Evolutionary conservation across 2,113 vertebrate genomes (phyloP).

Genomic region (Hemiscyllium ocellatum): DNA sequence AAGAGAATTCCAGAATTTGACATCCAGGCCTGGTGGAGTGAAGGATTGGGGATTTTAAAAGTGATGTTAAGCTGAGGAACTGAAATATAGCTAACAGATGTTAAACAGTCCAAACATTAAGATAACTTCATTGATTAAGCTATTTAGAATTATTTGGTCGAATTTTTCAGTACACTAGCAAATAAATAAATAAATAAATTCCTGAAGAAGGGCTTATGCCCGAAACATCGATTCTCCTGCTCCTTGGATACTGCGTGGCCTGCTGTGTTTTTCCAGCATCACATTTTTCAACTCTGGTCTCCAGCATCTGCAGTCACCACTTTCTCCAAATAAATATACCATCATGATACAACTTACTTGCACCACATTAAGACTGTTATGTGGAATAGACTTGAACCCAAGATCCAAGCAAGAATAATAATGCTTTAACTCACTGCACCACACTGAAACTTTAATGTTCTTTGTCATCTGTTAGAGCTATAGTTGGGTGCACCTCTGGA

Average conservation of each 20-base stretch:
- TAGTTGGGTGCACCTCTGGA: background rate
- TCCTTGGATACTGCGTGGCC: no score
- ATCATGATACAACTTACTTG: background rate
- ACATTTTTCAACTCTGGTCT: no score
- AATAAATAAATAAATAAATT: background rate
- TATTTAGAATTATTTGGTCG: background rate
- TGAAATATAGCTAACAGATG: background rate
- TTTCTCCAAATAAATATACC: background rate
- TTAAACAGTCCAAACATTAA: background rate
- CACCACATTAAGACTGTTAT: background rate
- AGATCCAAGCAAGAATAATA: background rate
- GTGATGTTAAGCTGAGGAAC: background rate
- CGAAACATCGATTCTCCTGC: no score
- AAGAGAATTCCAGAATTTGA: background rate
- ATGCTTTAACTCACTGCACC: background rate
- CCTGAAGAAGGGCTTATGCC: no score
- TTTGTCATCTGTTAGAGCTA: background rate
- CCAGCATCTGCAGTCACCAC: no score
- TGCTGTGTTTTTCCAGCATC: no score
- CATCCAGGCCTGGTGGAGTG: background rate
- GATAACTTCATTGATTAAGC: background rate
- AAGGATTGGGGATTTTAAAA: background rate
- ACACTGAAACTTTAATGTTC: background rate
- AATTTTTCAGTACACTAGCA: background rate
- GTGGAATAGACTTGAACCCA: background rate